Evolutionary conservation across 2,888 invertebrate species (phyloP).

Genomic region (Protonemura montana): DNA sequence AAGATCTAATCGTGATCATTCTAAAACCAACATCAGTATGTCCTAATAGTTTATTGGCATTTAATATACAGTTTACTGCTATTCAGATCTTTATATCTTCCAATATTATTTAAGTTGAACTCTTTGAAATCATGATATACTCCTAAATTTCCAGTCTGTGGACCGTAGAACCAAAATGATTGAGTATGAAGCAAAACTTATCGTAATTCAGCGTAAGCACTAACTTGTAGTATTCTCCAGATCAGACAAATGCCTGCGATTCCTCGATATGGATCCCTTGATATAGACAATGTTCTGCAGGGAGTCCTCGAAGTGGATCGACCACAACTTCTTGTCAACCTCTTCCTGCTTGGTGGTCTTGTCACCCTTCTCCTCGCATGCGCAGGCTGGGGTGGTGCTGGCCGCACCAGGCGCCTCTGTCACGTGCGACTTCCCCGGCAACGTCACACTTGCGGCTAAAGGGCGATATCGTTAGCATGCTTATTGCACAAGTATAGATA

Average conservation of each 20-base stretch:
- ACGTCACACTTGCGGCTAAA: background rate
- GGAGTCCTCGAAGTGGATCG: conserved; percentile 80
- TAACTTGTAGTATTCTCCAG: background rate
- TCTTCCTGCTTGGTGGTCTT: conserved; percentile 60
- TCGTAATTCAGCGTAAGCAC: too few species aligned
- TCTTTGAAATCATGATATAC: too few species aligned
- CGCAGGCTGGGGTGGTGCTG: conserved; percentile 13
- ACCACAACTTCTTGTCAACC: conserved; percentile 65
- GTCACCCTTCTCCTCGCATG: conserved; percentile 51
- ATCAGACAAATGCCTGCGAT: background rate
- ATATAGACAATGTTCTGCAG: conserved; percentile 79
- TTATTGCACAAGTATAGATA: too few species aligned
- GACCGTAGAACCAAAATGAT: too few species aligned
- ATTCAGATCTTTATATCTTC: too few species aligned
- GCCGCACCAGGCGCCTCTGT: background rate
- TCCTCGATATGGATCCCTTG: conserved; percentile 54
- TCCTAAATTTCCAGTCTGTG: too few species aligned
- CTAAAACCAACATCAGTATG: too few species aligned
- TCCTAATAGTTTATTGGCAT: too few species aligned
- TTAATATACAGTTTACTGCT: too few species aligned
- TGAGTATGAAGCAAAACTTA: too few species aligned
- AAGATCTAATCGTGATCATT: too few species aligned
- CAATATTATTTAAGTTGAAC: too few species aligned
- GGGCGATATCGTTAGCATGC: background rate
- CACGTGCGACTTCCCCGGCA: background rate